Percentiles rank a stretch among this genome's conserved stretches.
These are phyloP conservation scores for Pristionchus arcanus DNA, from an alignment of 2,888 invertebrate genomes.

Conservation along the genomic window DNA sequence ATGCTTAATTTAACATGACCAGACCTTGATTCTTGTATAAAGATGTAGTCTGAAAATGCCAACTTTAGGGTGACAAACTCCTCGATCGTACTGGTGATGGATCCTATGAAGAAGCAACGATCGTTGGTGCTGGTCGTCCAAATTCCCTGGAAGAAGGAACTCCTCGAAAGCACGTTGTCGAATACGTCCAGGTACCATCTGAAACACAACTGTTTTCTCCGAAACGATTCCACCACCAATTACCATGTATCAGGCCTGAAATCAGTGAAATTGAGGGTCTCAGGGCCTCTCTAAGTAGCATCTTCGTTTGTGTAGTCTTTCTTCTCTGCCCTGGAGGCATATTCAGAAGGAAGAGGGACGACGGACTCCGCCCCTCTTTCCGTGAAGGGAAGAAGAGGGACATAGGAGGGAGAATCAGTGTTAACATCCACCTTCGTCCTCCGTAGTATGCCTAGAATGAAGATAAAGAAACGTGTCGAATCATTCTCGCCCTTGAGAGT, in stretches of 20 bases:
- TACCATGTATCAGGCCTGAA: neutral
- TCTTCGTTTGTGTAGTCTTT: neutral
- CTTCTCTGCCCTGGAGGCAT: conserved; percentile 32
- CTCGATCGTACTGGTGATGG: conserved; percentile 74
- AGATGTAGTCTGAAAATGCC: neutral
- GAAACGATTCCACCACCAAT: neutral
- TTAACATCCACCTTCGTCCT: conserved; percentile 21
- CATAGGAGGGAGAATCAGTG: conserved; percentile 41
- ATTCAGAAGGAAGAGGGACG: neutral
- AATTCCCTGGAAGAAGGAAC: conserved; percentile 55
- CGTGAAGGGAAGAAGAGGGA: conserved; percentile 12
- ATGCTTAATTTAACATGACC: too few species aligned
- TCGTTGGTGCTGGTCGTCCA: conserved; percentile 40
- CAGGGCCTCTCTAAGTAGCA: neutral
- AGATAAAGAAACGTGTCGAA: conserved; percentile 23
- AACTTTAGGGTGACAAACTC: conserved; percentile 68
- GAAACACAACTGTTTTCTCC: neutral
- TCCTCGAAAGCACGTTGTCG: conserved; percentile 70
- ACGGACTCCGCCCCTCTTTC: conserved; percentile 26
- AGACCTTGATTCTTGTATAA: neutral
- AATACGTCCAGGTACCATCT: conserved; percentile 72
- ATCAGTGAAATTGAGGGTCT: conserved; percentile 16
- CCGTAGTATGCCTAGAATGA: conserved; percentile 19
- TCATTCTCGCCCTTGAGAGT: conserved; percentile 32
- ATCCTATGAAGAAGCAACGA: conserved; percentile 72